These are phyloP conservation scores for Discoglossus pictus DNA, from an alignment of 2,797 vertebrate genomes.

Conservation along the genomic window DNA sequence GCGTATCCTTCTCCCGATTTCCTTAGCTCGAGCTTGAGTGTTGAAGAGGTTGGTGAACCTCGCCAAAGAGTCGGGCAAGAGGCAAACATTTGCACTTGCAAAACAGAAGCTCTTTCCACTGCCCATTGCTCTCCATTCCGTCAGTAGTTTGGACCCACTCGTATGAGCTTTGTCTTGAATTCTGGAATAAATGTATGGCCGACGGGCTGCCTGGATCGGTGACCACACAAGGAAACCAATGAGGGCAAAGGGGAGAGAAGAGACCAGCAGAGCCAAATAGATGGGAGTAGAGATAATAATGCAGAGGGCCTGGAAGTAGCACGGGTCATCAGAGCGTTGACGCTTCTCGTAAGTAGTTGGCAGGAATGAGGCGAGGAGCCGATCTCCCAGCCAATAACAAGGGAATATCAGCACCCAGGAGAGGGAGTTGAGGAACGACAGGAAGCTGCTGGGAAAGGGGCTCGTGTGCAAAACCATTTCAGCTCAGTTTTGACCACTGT, in stretches of 20 bases:
- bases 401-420: constrained; percentile 97
- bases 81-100: constrained; percentile 90
- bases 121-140: constrained; percentile 87
- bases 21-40: constrained; percentile 87
- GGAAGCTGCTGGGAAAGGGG: constrained; percentile 92
- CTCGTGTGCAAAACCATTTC: constrained; percentile 95
- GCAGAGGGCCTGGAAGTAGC: constrained; percentile 87
- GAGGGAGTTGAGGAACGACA: constrained; percentile 88
- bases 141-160: constrained; percentile 71
- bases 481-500: constrained; percentile 68
- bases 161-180: constrained; percentile 75
- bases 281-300: constrained; percentile 83
- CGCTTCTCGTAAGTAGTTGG: constrained; percentile 90
- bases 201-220: constrained; percentile 83
- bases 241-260: constrained; percentile 88
- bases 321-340: constrained; percentile 86
- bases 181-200: constrained; percentile 88
- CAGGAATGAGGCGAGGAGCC: constrained; percentile 87
- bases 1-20: constrained; percentile 90
- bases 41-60: constrained; percentile 92
- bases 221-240: constrained; percentile 94
- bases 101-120: constrained; percentile 90
- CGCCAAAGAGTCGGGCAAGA: constrained; percentile 90
- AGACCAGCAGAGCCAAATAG: constrained; percentile 86
- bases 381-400: constrained; percentile 93